phyloP scores from a whole-genome alignment of 2,888 invertebrate species.

The Salpingus planirostris region DNA sequence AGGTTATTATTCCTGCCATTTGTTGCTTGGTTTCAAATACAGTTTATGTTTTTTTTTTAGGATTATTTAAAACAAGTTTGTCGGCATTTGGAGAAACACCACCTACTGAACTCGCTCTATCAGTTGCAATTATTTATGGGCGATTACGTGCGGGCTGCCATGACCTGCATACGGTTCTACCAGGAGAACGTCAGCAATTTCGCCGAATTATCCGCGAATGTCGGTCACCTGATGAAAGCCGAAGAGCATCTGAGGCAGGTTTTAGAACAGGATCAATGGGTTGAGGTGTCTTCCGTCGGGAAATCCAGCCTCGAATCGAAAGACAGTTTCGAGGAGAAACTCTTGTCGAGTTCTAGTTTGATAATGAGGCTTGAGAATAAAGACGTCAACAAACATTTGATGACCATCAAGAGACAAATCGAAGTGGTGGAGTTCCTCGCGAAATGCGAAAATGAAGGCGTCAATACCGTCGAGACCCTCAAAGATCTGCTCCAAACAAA shows the following conservation, averaged over 20 bases:
- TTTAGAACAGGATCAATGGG: slow-evolving; percentile 48
- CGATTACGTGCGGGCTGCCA: slow-evolving; percentile 68
- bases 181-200: slow-evolving; percentile 51
- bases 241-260: slow-evolving; percentile 58
- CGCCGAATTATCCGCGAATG: slow-evolving; percentile 46
- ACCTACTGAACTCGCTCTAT: slow-evolving; percentile 63
- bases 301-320: slow-evolving; percentile 14
- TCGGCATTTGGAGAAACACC: slow-evolving; percentile 59
- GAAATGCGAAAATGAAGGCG: slow-evolving; percentile 50
- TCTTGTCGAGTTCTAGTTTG: slow-evolving; percentile 47
- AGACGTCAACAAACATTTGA: slow-evolving; percentile 69
- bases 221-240: slow-evolving; percentile 49
- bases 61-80: slow-evolving; percentile 62
- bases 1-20: too few relatives aligned
- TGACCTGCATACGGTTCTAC: slow-evolving; percentile 72
- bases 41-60: too few relatives aligned
- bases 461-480: slow-evolving; percentile 36
- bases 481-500: slow-evolving; percentile 24
- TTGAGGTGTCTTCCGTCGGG: slow-evolving; percentile 29
- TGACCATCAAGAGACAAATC: slow-evolving; percentile 70
- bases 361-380: slow-evolving; percentile 62
- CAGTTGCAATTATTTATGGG: slow-evolving; percentile 62
- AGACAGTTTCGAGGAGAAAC: slow-evolving; percentile 36
- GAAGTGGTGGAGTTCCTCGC: slow-evolving; percentile 69
- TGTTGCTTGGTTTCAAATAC: too few relatives aligned